Evolutionary conservation across 2,797 vertebrate species (phyloP), one percentile per base, ranked within the genome.

Genomic region (Bovichtus variegatus): DNA sequence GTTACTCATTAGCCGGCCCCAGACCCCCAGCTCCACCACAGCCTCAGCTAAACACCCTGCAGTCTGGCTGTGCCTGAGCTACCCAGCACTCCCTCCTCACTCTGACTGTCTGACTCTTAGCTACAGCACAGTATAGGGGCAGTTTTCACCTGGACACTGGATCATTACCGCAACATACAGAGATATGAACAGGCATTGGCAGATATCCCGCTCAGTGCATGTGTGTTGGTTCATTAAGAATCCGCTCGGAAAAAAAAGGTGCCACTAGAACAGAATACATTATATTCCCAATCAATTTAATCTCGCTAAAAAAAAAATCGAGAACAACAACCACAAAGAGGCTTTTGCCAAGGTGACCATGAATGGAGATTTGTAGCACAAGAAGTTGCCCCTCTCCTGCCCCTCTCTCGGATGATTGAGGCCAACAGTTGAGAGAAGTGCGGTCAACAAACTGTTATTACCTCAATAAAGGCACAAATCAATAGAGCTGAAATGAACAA

Each of bases 401-500:
- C 84, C 83, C 80, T 85, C 77, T 57, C 82, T 83, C 88, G 82
- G 87, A 93, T 96, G 96, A 97, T 95, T 96, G 96, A 97, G 96
- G 96, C 96, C 96, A 96, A 95, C 94, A 92, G 91, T 95, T 95
- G 94, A 96, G 95, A 96, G 94, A 94, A 97, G 95, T 94, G 95
- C 93, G 94, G 95, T 96, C 96, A 94, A 96, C 96, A 96, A 96
- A 96, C 95, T 93, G 95, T 96, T 97, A 98, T 96, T 97, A 96
- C 96, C 95, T 97, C 95, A 95, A 96, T 96, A 96, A 95, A 93
- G 95, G 95, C 93, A 92, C 95, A 96, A 97, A 98, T 97, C 97
- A 97, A 98, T 98, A 96, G 89, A 95, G 95, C 95, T 90, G 96
- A 97, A 97, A 97, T 97, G 96, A 97, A 96, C 97, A 97, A 92